A percentile compares a stretch with the other conserved stretches of the same genome.
phyloP scores from a whole-genome alignment of 2,888 invertebrate genomes.

The Bunonema sp. region DNA sequence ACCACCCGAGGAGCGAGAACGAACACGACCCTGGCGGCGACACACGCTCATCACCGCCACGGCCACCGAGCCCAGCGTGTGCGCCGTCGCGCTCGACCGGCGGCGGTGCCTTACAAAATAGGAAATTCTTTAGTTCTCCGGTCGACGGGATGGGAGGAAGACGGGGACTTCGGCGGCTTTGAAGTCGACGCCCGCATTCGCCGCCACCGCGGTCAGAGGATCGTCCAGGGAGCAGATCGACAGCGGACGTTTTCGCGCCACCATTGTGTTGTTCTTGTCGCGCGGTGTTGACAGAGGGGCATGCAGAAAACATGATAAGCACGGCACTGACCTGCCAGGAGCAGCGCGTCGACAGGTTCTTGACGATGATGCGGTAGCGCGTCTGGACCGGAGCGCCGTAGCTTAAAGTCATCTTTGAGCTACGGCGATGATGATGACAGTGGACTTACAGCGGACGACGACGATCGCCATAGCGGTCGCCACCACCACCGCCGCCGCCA shows the following conservation, averaged over 20 bases:
- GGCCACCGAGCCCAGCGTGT: no score
- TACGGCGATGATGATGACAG: slow-evolving; percentile 5
- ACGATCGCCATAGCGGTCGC: slow-evolving; percentile 5
- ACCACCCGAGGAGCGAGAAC: no score
- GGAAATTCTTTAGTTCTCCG: no score
- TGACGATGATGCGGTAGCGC: slow-evolving; percentile 84
- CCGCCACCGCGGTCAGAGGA: background rate
- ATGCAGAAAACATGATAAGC: background rate
- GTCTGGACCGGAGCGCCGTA: slow-evolving; percentile 94
- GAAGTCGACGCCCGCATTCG: background rate
- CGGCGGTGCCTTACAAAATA: no score
- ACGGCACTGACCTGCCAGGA: slow-evolving; percentile 80
- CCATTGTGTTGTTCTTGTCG: background rate
- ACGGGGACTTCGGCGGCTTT: no score
- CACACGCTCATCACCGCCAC: no score
- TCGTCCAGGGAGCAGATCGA: no score
- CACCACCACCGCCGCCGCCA: slow-evolving; percentile 7
- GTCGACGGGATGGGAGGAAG: no score
- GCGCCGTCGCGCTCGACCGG: no score
- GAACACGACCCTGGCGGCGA: no score
- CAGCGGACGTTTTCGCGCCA: background rate
- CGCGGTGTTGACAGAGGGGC: background rate
- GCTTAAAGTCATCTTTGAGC: slow-evolving; percentile 49
- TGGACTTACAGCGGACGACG: slow-evolving; percentile 3
- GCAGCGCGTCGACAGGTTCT: slow-evolving; percentile 89